Base-by-base conservation (phyloP, 2,113 vertebrate genomes). In the Hirundichthys speculiger region DNA sequence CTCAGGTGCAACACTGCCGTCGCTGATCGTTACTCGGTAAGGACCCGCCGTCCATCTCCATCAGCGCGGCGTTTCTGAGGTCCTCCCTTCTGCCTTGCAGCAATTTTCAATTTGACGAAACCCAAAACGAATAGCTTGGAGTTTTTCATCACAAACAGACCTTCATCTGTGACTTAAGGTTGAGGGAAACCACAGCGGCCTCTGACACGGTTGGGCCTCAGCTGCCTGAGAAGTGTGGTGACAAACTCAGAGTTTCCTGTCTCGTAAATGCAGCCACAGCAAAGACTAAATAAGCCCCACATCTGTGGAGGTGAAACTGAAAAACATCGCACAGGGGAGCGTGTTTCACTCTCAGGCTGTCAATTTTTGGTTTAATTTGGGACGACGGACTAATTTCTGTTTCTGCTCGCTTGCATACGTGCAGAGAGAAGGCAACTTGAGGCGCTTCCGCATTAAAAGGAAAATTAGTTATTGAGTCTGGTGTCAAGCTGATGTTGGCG, bases 261-360 rank as follows among this genome's bases (percentile, higher is more conserved):
- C 39, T 40, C 5, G 1, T 49, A 48, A 38, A 13, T 42, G 11
- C 11, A 63, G 63, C 75, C 80, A 79, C 86, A 78, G 64, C 45
- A 74, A 75, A 74, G 46, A 2, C 21, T 2, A 13, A 58, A 59
- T 10, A 19, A 45, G 2, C 15, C 13, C 2, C 3, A 55, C 86
- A 90, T 81, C 81, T 90, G 88, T 15, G 16, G 27, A 53, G 11
- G 20, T 57, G 78, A 84, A 87, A 90, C 65, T 43, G 63, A 86
- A 55, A 85, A 1, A 39, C 16, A 49, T 47, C 46, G 10, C 30
- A 10, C 50, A 25, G 14, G 12, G 49, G 19, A 38, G 30, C 5
- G 1, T 64, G 15, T 80, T 60, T 74, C 38, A 0, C 34, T 81
- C 75, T 87, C 72, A 61, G 55, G n/a, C 15, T 24, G 25, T n/a